phyloP scores from a whole-genome alignment of 2,888 invertebrate species.

The Xestoiulus laeticollis region DNA sequence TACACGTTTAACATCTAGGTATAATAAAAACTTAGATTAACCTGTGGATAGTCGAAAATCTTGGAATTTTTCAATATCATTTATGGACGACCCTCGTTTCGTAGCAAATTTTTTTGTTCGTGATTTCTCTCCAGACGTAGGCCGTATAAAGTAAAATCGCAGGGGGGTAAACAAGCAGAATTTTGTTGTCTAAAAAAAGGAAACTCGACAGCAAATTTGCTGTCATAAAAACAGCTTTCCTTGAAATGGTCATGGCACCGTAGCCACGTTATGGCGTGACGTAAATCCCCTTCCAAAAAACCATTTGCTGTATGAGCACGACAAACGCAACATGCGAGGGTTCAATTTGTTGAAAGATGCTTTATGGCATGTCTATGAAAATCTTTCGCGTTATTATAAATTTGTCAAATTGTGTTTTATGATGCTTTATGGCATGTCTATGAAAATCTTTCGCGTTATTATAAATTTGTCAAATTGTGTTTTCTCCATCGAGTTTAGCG shows the following conservation, averaged over 20 bases:
- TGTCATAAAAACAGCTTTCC: slow-evolving; percentile 21
- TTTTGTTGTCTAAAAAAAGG: background rate
- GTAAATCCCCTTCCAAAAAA: background rate
- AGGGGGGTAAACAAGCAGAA: slow-evolving; percentile 32
- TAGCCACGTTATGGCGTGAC: slow-evolving; percentile 29
- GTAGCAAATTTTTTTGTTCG: background rate
- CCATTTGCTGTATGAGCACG: background rate
- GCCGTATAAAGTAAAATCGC: background rate
- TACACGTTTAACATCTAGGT: too few species aligned
- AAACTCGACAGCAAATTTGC: slow-evolving; percentile 14
- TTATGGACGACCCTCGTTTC: background rate
- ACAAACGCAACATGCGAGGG: background rate
- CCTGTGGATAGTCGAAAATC: too few species aligned
- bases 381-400: slow-evolving; percentile 10
- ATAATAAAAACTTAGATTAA: too few species aligned
- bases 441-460: slow-evolving; percentile 10
- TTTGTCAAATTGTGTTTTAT: slow-evolving; percentile 22
- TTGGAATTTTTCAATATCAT: background rate
- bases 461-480: slow-evolving; percentile 34
- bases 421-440: slow-evolving; percentile 13
- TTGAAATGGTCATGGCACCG: slow-evolving; percentile 19
- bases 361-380: slow-evolving; percentile 21
- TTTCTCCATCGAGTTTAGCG: background rate
- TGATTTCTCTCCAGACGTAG: background rate
- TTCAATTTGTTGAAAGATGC: background rate